Conservation (phyloP, 2,797 vertebrate genomes). For the Xerus rutilus region DNA sequence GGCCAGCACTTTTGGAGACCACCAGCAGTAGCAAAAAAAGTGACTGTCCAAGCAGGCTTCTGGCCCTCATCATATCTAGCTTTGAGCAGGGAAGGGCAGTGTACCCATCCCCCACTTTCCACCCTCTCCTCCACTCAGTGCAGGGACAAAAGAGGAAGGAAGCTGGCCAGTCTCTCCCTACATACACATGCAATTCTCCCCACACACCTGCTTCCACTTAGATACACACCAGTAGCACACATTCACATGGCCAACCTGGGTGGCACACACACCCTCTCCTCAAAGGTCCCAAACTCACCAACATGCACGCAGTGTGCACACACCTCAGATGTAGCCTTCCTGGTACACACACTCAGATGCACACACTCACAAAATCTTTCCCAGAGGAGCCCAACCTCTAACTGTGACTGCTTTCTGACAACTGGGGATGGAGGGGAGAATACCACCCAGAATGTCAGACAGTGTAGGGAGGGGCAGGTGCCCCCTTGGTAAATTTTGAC, state of each 20-base stretch:
- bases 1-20: fast-evolving
- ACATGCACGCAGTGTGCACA: too few species aligned
- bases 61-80: not conserved
- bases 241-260: not conserved
- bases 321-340: not conserved
- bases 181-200: not conserved
- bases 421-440: not conserved
- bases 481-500: not conserved
- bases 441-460: not conserved
- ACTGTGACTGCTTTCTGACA: not conserved
- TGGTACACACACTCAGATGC: not conserved
- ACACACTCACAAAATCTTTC: not conserved
- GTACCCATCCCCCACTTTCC: not conserved
- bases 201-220: not conserved
- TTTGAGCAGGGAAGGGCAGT: not conserved
- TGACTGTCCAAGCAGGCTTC: not conserved
- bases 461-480: fast-evolving
- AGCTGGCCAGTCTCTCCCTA: not conserved
- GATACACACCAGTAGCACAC: not conserved
- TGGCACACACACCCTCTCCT: not conserved
- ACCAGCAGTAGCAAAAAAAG: fast-evolving
- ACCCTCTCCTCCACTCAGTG: not conserved
- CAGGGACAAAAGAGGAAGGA: not conserved
- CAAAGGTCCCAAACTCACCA: not conserved
- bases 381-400: not conserved